Conservation (phyloP, 2,888 invertebrate genomes). For the Tanytarsus gracilentus region DNA sequence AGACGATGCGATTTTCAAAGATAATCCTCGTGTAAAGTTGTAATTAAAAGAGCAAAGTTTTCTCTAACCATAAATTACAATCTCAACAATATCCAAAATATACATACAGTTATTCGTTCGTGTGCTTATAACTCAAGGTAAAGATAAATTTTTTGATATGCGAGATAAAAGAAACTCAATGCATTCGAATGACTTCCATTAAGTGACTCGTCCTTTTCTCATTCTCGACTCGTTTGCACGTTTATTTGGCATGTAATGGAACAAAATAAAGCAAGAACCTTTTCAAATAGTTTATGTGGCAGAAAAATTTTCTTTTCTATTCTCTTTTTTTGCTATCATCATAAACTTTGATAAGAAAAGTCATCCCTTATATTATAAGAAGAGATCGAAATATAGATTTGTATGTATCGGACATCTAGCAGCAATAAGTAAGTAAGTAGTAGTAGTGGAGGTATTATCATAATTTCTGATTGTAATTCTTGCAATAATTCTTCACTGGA, state of each 20-base stretch:
- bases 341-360: slow-evolving; percentile 28
- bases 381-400: slow-evolving; percentile 7
- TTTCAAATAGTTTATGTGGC: slow-evolving; percentile 23
- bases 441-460: slow-evolving; percentile 27
- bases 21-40: too few species aligned
- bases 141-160: too few species aligned
- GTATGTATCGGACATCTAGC: slow-evolving; percentile 25
- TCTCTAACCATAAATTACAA: too few species aligned
- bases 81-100: too few species aligned
- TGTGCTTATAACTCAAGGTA: too few species aligned
- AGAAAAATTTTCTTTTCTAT: not conserved
- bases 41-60: too few species aligned
- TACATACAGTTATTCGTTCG: too few species aligned
- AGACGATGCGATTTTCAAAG: too few species aligned
- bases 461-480: slow-evolving; percentile 21
- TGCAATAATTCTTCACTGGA: slow-evolving; percentile 21
- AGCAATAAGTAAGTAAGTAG: too few species aligned
- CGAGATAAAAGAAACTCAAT: slow-evolving; percentile 17
- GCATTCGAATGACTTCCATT: slow-evolving; percentile 15
- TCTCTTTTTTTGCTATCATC: slow-evolving; percentile 17
- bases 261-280: not conserved
- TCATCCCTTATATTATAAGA: slow-evolving; percentile 1
- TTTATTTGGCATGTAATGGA: not conserved
- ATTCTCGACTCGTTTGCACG: not conserved
- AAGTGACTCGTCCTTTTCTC: not conserved